Evolutionary conservation across 2,797 vertebrate genomes (phyloP).

Genomic region (Sebastes vulpes): DNA sequence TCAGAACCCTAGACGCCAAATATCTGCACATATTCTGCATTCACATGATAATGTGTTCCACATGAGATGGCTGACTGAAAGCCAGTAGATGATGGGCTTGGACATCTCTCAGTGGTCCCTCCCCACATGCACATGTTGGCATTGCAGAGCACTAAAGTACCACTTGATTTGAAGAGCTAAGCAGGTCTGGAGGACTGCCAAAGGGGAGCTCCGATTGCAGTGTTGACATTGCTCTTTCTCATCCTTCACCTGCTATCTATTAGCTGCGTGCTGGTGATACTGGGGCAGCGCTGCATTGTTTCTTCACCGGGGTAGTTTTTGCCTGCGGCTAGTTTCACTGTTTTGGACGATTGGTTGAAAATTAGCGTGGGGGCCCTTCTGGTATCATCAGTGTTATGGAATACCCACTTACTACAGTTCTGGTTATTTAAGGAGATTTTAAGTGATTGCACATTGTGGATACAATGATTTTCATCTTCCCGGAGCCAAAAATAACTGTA

Average conservation of each 20-base stretch:
- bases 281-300: conserved; percentile 14
- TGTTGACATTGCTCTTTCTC: conserved; percentile 68
- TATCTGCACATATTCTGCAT: neutral
- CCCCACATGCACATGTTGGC: conserved; percentile 36
- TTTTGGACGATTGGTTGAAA: conserved; percentile 4
- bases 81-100: neutral
- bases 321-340: conserved; percentile 34
- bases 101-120: neutral
- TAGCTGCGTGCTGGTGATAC: conserved; percentile 53
- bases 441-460: neutral
- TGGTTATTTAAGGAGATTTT: neutral
- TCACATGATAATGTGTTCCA: conserved; percentile 22
- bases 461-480: neutral
- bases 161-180: conserved; percentile 63
- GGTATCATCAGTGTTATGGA: conserved; percentile 12
- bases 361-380: neutral
- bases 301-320: conserved; percentile 3
- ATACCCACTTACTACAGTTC: conserved; percentile 1
- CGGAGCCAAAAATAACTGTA: neutral
- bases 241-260: conserved; percentile 77
- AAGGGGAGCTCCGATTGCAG: conserved; percentile 58
- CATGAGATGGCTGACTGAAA: conserved; percentile 3
- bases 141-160: conserved; percentile 46
- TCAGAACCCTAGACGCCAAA: neutral
- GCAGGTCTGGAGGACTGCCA: conserved; percentile 66